Base-by-base conservation (phyloP, 2,888 invertebrate genomes). In the Abscondita cerata region DNA sequence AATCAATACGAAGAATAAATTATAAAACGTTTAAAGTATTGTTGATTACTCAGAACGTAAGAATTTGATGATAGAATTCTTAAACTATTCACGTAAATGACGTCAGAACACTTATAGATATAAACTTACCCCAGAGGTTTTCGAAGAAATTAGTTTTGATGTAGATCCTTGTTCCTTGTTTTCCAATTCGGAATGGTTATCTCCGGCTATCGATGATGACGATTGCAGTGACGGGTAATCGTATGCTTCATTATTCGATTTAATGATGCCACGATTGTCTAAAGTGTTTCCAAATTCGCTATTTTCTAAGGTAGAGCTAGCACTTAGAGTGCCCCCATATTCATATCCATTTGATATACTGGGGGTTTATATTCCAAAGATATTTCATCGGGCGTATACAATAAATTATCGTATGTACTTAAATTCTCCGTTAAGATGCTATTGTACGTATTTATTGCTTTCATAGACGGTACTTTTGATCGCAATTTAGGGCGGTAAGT, bases 381-480 rank as follows among this genome's bases (percentile, higher is more conserved):
- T 40, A 66, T 66, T 50, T 68, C 68, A 51, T 74, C 73, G 19
- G 75, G 72, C 33, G 76, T 72, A 59, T 74, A 76, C 34, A 68
- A 72, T 34, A 72, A 65, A 66, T 76, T 75, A 18, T 75, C 75
- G 62, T 68, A 67, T 4, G 70, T 63, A 41, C 56, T 64, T 33
- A 52, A 57, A 52, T 66, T 65, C n/a, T 61, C 68, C n/a, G 71
- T 69, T 9, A 75, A 71, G 15, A 79, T 70, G 65, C 78, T 78
- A 70, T 79, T 77, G 73, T 80, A 80, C 54, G 76, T 77, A 57
- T 73, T 72, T 52, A 80, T 76, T 20, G 78, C 80, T 57, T 75
- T 70, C 64, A 77, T 68, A 6, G 78, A 80, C n/a, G 78, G 77
- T 20, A 76, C 74, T 62, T 77, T 73, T 12, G 71, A 68, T n/a